Base-by-base conservation (phyloP, 2,888 invertebrate species). In the Heliconius ismenius region DNA sequence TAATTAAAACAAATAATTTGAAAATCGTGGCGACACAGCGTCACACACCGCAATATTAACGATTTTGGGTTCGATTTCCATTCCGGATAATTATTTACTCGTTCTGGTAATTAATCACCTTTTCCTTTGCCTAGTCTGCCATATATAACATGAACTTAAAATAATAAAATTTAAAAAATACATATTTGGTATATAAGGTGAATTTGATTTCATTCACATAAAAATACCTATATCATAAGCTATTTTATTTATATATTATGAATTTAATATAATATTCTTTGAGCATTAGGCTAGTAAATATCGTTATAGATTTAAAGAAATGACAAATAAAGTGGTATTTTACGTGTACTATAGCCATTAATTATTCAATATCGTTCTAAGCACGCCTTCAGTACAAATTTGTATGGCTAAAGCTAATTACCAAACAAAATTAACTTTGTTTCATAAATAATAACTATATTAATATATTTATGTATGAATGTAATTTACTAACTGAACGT, bases 321-420 rank as follows among this genome's bases (percentile, higher is more conserved):
- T 87, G 83, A 86, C 85, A 85, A 87, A 84, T 87, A 89, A 88
- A 76, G 84, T 86, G 84, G 83, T 84, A 85, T 85, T 89, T 89
- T 84, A 85, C 84, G 87, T 87, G 88, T 81, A 82, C 81, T 74
- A 81, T 81, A 82, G 82, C 82, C 85, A 90, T 91, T 84, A 88
- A 88, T 90, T 89, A 91, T 91, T 90, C 84, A 88, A 82, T 83
- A 84, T 83, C 82, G 84, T 83, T 81, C 83, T 82, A 82, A 84
- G 82, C 81, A 79, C 75, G 83, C 81, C 81, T 84, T 82, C 81
- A 81, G 82, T 60, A 60, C 26, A 65, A 24, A 32, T 73, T 65
- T 81, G 82, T 81, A 81, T 80, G 80, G 80, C 79, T 80, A 80
- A 79, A 79, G 79, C 78, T 80, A 76, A 76, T 79, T 78, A 75